These are phyloP conservation scores for Marmota flaviventris DNA, from an alignment of 2,113 vertebrate species.

Conservation along the genomic window DNA sequence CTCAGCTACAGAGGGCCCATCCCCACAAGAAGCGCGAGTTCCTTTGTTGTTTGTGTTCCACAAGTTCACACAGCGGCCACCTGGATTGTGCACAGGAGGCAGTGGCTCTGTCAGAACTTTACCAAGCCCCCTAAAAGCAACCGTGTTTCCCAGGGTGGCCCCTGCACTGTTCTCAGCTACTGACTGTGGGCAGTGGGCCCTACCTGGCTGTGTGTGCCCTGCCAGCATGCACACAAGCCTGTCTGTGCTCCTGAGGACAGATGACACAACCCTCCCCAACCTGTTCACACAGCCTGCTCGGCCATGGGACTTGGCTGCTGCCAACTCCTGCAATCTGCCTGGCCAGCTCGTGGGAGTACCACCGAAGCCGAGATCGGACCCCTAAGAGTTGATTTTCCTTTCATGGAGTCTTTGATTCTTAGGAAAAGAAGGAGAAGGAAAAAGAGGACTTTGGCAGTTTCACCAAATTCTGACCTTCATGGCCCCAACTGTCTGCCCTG, in stretches of 20 bases:
- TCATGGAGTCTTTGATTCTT: neutral
- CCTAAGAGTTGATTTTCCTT: neutral
- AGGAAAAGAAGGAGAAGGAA: neutral
- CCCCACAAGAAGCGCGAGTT: neutral
- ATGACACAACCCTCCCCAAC: neutral
- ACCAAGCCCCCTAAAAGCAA: neutral
- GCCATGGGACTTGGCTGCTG: neutral
- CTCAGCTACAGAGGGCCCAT: too few species aligned
- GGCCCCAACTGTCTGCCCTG: neutral
- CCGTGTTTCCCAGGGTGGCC: neutral
- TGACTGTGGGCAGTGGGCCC: neutral
- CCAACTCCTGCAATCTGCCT: slow-evolving; percentile 67
- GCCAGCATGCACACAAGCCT: neutral
- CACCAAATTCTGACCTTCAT: neutral
- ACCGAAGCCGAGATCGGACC: neutral
- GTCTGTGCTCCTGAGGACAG: neutral
- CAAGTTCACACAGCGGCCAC: neutral
- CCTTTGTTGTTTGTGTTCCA: too few species aligned
- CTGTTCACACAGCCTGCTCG: neutral
- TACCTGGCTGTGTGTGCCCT: neutral
- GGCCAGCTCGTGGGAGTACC: slow-evolving; percentile 75
- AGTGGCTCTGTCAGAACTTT: neutral
- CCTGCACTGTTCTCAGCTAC: neutral
- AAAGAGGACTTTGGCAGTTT: neutral
- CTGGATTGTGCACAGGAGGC: neutral